Base-by-base conservation (phyloP, 2,888 invertebrate species). In the Neoaliturus tenellus region DNA sequence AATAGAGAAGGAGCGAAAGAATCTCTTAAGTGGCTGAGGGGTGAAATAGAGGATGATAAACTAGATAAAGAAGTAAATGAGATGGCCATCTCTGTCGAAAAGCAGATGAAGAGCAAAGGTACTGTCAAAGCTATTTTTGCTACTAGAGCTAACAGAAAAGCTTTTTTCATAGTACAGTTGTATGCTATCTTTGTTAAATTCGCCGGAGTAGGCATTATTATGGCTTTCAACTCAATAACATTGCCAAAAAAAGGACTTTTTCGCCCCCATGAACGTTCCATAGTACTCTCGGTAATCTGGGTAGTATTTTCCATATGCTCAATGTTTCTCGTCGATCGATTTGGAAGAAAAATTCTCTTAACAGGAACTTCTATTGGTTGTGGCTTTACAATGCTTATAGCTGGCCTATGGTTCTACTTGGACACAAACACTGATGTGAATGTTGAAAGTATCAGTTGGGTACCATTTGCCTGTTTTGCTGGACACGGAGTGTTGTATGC, bases 281-380 rank as follows among this genome's bases (percentile, higher is more conserved):
- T 93, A n/a, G 91, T 93, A 85, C 91, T 93, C 80, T 93, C 93
- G 82, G 91, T 92, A 81, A 92, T 93, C 33, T 93, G 93, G 90
- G 91, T 93, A 3, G 89, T 93, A 0, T 93, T 93, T 2, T 93
- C 93, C 81, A 90, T 92, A 55, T 90, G 93, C 3, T 92, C 93
- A 0, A 92, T 93, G 12, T 89, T 93, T 67, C 90, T 94, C 0
- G 93, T 94, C 17, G 95, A 95, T 89, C 91, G 92, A 55, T 92
- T 93, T 28, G 95, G 95, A 35, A 92, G 95, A 85, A 92, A 93
- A 83, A 92, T 93, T 17, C 91, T 95, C 10, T 90, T 95, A 14
- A 89, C 95, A 23, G 89, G 93, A 28, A 95, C 95, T 12, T 81
- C 86, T 3, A 14, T 84, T 5, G 86, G 86, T 1, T 85, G 85